Percentiles rank a stretch among this genome's conserved stretches.
Conservation (phyloP, 2,113 vertebrate species). For the Fregetta grallaria region DNA sequence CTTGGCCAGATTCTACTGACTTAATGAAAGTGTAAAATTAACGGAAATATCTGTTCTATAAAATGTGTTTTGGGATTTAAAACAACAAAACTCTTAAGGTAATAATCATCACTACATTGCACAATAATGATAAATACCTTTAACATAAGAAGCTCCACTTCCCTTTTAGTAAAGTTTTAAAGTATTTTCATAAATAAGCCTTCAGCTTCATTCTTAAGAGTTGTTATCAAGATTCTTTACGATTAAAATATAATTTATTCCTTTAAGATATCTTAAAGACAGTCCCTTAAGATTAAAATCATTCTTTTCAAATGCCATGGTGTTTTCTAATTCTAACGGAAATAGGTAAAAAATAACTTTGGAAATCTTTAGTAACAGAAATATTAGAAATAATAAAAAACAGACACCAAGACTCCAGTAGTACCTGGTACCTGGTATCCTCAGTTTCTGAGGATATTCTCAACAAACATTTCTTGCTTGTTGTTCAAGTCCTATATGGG, state of each 20-base stretch:
- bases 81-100: neutral
- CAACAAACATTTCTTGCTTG: neutral
- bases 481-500: neutral
- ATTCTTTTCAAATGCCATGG: neutral
- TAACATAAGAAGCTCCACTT: neutral
- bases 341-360: neutral
- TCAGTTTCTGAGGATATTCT: neutral
- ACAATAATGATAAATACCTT: neutral
- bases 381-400: neutral
- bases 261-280: neutral
- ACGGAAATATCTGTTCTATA: neutral
- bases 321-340: neutral
- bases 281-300: neutral
- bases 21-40: neutral
- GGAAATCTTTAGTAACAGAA: neutral
- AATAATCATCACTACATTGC: neutral
- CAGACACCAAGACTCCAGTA: neutral
- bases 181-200: neutral
- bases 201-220: neutral
- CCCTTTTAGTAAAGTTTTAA: neutral
- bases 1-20: neutral
- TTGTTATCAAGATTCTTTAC: neutral
- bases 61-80: neutral
- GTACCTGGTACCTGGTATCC: neutral
- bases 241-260: neutral